These are phyloP conservation scores for Antrozous pallidus DNA, from an alignment of 2,797 vertebrate genomes.

Conservation along the genomic window DNA sequence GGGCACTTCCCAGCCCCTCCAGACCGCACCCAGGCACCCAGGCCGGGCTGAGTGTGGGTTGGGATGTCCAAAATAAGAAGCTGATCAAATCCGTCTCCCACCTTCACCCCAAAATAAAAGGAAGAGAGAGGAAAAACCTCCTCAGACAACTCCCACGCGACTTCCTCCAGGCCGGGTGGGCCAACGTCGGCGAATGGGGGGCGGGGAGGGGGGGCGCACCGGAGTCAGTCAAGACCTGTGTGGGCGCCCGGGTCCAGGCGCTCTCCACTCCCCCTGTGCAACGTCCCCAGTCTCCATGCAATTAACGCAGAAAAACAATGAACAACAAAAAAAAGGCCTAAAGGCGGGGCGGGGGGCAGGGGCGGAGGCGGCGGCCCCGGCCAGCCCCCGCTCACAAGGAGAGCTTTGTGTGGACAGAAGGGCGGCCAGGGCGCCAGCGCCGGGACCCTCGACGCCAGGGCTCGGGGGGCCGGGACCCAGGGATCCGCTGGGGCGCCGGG, in stretches of 20 bases:
- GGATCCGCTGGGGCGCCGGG: neutral
- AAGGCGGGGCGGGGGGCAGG: neutral
- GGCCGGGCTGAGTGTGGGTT: conserved; percentile 72
- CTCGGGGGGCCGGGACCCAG: neutral
- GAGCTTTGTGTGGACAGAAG: conserved; percentile 65
- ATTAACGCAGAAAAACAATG: conserved; percentile 50
- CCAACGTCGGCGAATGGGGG: neutral
- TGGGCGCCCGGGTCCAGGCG: neutral
- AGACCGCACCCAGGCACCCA: conserved; percentile 70
- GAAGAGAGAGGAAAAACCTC: conserved; percentile 60
- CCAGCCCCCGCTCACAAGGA: conserved; percentile 56
- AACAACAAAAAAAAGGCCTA: conserved; percentile 12
- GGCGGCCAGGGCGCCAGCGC: neutral
- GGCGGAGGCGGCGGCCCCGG: neutral
- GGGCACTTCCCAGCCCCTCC: conserved; percentile 70
- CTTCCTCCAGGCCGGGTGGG: conserved; percentile 63
- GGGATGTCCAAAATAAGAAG: conserved; percentile 75
- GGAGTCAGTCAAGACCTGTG: neutral
- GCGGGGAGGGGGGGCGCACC: neutral
- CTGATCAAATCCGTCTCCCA: conserved; percentile 76
- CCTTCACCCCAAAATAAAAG: conserved; percentile 78
- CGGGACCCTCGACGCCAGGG: conserved; percentile 49
- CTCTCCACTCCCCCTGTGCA: neutral
- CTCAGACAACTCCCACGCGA: conserved; percentile 73
- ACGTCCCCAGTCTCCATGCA: neutral